A percentile compares a stretch with the other conserved stretches of the same genome.
phyloP scores from a whole-genome alignment of 2,797 vertebrate genomes.

The Sardinella longiceps region DNA sequence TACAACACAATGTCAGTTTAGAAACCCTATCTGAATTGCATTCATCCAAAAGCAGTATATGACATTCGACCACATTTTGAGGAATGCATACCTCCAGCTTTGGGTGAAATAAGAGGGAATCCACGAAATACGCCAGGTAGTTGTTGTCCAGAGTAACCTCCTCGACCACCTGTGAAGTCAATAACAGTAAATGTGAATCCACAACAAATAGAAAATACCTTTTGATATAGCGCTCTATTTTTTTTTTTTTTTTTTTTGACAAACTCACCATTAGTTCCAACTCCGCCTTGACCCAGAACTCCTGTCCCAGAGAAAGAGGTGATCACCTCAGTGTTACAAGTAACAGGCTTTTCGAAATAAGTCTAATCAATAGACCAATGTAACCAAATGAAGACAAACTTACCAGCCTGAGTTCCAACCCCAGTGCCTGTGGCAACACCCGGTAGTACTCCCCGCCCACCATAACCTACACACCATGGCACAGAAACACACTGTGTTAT shows the following conservation, averaged over 20 bases:
- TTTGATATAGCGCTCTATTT: not conserved
- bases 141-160: constrained; percentile 79
- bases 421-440: constrained; percentile 89
- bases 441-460: constrained; percentile 84
- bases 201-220: not conserved
- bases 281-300: constrained; percentile 70
- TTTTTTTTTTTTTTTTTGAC: not conserved
- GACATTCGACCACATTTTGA: not conserved
- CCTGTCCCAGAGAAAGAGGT: constrained; percentile 56
- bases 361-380: not conserved
- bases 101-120: constrained; percentile 94
- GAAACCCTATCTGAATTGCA: not conserved
- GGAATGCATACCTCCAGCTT: constrained; percentile 84
- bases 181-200: not conserved
- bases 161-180: constrained; percentile 77
- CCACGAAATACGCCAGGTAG: constrained; percentile 91
- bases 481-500: not conserved
- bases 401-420: constrained; percentile 88
- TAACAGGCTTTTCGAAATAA: not conserved
- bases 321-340: not conserved
- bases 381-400: constrained; percentile 30
- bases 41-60: not conserved
- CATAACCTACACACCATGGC: constrained; percentile 70
- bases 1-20: not conserved
- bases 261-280: constrained; percentile 51